Base-by-base conservation (phyloP, 2,113 vertebrate species). In the Osmerus eperlanus region DNA sequence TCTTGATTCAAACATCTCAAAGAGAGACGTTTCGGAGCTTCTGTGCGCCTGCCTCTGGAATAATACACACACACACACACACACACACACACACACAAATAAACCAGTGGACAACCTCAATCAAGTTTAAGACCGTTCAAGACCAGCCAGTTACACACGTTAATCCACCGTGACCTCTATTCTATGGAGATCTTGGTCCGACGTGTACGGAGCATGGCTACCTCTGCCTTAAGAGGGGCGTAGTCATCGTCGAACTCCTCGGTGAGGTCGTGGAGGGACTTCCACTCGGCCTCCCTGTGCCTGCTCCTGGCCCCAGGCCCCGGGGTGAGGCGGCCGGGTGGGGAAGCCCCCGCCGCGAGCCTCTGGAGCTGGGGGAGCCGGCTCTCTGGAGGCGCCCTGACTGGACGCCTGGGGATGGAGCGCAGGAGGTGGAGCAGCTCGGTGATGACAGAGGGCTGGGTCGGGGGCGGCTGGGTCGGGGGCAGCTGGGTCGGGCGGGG, bases 191-290 rank as follows among this genome's bases (percentile, higher is more conserved):
- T 14, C 71, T 71, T 41, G 55, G 6, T 23, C n/a, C 36, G 28
- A 15, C 14, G 67, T 54, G 29, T 60, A n/a, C n/a, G 7, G 9
- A 74, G 29, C 29, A 1, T 15, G 69, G 75, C 88, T 92, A 92
- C 92, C 92, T 92, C 83, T 54, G 74, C 66, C 76, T 72, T 89
- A 36, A 92, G 71, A 66, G 87, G 75, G n/a, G 63, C 72, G 75
- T 92, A 92, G 59, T 92, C 85, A 81, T 93, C 90, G 81, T 91
- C 83, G 86, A 92, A 92, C 59, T 90, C 87, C 68, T 90, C 87
- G 68, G 90, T 79, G 25, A 92, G 84, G 16, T 92, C 87, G 59
- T 89, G 83, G 25, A 90, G 75, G 79, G 70, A 86, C 72, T 82
- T 86, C 82, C 75, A 83, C 28, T 80, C 75, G 58, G 83, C 73